These are phyloP conservation scores for Endotricha flammealis DNA, from an alignment of 2,888 invertebrate genomes.

Conservation along the genomic window DNA sequence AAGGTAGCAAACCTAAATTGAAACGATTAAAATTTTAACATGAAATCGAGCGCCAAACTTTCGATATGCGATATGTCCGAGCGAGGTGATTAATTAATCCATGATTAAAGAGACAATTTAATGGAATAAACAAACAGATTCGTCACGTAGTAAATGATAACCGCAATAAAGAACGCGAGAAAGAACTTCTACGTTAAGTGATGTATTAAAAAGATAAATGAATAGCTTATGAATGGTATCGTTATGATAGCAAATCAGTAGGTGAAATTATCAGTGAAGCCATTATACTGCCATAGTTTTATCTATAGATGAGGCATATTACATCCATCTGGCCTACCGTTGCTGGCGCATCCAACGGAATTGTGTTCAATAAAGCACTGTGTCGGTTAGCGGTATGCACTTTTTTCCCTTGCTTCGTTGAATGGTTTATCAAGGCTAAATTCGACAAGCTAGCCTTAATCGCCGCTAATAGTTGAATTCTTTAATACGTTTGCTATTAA, in stretches of 20 bases:
- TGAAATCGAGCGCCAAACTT: too few relatives aligned
- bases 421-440: conserved; percentile 42
- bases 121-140: too few relatives aligned
- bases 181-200: too few relatives aligned
- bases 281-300: conserved; percentile 17
- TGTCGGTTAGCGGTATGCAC: conserved; percentile 71
- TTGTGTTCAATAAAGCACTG: conserved; percentile 70
- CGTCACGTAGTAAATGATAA: too few relatives aligned
- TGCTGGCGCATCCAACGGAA: conserved; percentile 56
- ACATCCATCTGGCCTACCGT: conserved; percentile 37
- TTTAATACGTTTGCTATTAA: conserved; percentile 10
- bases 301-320: conserved; percentile 21
- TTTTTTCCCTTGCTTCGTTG: conserved; percentile 55
- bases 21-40: too few relatives aligned
- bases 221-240: conserved; percentile 2
- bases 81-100: too few relatives aligned
- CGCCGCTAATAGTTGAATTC: conserved; percentile 28
- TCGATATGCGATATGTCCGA: too few relatives aligned
- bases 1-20: too few relatives aligned
- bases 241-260: conserved; percentile 15
- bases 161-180: too few relatives aligned
- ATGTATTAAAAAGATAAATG: conserved; percentile 4
- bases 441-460: conserved; percentile 45
- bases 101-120: too few relatives aligned
- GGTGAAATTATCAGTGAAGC: conserved; percentile 28